Evolutionary conservation across 2,888 invertebrate species (phyloP), one percentile per base, ranked within the genome.

Genomic region (Himalopsyche tibetana): DNA sequence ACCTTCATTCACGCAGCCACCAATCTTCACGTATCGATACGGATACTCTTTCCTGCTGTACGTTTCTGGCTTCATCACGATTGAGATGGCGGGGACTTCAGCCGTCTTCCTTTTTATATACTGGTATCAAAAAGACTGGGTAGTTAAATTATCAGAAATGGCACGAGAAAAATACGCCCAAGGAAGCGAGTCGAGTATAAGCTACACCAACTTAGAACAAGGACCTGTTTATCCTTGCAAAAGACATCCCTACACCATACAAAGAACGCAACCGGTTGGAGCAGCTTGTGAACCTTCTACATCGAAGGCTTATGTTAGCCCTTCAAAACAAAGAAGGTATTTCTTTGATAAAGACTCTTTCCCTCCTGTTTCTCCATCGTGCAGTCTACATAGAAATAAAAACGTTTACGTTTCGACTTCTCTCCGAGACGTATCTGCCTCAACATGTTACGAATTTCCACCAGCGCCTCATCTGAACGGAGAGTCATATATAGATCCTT

Each of bases 21-120:
- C 97, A 1, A 93, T 95, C 84, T 97, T 98, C 93, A 96, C 96
- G 86, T 97, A 97, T 91, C 95, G 95, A 90, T 98, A 98, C 91
- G 98, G 98, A 82, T 97, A 96, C 92, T 97, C 97, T 87, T 98
- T 98, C 91, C 95, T 97, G 84, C 93, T 98, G 69, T 97, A 97
- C 91, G 95, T 98, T 80, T 95, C 96, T 89, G 97, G 97, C 55
- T 97, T 98, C 90, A 94, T 98, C 89, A 95, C 96, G 86, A 96
- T 96, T 11, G 97, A 98, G 91, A 92, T 97, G 88, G 96, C 98
- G 51, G 98, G 98, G 69, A 96, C 97, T 19, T 95, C 96, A 88
- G 97, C 97, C 87, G 96, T 98, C 89, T 97, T 97, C 91, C 95
- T 97, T 89, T 98, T 97, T 92, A 96, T 98, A 90, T 95, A 96